Base-by-base conservation (phyloP, 2,113 vertebrate genomes). In the Periophthalmodon schlosseri region DNA sequence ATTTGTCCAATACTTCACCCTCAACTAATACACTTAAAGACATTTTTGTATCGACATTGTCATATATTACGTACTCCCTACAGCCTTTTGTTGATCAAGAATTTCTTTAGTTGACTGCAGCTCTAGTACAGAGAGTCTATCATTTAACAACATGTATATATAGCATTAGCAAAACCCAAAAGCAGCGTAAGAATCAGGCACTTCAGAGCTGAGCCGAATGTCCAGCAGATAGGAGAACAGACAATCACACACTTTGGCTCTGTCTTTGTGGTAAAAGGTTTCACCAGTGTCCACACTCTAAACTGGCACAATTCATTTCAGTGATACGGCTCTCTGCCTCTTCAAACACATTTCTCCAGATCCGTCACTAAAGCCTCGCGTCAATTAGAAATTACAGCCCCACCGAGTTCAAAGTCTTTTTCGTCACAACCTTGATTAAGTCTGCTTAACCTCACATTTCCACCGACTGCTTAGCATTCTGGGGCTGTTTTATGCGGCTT, bases 151-250 rank as follows among this genome's bases (percentile, higher is more conserved):
- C 23, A 56, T n/a, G n/a, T 10, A 57, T 57, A 15, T 24, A 33
- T 16, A 61, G 58, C 58, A 61, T 8, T 8, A 61, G 60, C 96
- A 96, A 97, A 96, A 97, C 95, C 95, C 94, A 94, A 95, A 34
- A 95, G 93, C 68, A 94, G 94, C 34, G 60, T 18, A 4, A 34
- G 60, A 63, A 60, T 16, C 24, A 33, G 60, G 5, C 60, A 20
- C 60, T 61, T 34, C 58, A 61, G 58, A 34, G 58, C 28, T 34
- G 56, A 14, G 21, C 54, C 13, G 57, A 60, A 60, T 60, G 95
- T 79, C 75, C 95, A 95, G 93, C 58, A 81, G 68, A 87, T 86
- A 80, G 83, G 75, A 78, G 73, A 80, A 81, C 82, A 85, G 69
- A 72, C 79, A 94, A 64, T 94, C 93, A 20, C 33, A 74, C 61